phyloP scores from a whole-genome alignment of 2,113 vertebrate genomes.

The Irena cyanogastra region DNA sequence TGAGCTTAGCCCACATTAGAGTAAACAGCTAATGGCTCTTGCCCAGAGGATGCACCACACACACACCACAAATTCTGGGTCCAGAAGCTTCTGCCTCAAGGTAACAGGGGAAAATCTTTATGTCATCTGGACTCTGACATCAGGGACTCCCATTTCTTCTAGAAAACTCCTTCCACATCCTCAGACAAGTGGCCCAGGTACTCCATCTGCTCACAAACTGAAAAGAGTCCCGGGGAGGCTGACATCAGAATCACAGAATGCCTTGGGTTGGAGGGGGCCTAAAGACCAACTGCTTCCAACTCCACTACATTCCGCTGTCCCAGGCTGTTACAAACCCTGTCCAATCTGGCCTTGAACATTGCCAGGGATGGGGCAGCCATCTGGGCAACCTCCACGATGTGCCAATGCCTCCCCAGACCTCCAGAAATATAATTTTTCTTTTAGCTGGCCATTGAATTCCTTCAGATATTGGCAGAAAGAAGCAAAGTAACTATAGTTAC shows the following conservation, averaged over 20 bases:
- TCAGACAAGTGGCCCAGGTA: accelerated
- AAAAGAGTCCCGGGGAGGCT: not conserved
- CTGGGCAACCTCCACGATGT: not conserved
- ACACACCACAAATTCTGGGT: accelerated
- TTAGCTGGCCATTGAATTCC: not conserved
- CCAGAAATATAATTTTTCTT: not conserved
- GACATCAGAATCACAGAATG: not conserved
- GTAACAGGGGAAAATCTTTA: not conserved
- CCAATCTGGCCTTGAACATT: not conserved
- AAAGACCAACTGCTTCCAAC: not conserved
- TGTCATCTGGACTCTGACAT: not conserved
- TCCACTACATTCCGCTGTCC: not conserved
- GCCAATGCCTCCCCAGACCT: not conserved
- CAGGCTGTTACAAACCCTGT: not conserved
- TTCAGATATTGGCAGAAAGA: not conserved
- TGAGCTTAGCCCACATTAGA: not conserved
- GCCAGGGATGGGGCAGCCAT: not conserved
- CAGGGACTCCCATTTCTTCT: not conserved
- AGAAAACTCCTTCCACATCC: not conserved
- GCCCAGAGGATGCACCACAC: not conserved
- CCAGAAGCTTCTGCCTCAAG: not conserved
- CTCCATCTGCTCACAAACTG: not conserved
- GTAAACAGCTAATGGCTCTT: not conserved
- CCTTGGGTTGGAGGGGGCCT: not conserved
- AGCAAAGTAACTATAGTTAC: not conserved